Conservation (phyloP, 2,888 invertebrate genomes). For the Trissoscelio sp. region DNA sequence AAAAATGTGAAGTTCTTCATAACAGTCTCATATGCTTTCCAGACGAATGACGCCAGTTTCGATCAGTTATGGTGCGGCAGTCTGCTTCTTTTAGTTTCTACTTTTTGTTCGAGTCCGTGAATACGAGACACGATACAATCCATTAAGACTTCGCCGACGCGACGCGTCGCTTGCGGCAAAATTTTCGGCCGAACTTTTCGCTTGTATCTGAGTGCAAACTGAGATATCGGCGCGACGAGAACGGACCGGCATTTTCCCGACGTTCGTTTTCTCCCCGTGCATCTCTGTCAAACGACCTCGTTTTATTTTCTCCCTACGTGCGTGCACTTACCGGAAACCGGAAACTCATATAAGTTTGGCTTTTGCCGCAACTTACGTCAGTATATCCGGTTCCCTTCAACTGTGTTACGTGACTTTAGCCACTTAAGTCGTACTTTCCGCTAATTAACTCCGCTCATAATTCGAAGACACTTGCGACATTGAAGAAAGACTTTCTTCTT, state of each 20-base stretch:
- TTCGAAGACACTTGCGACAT: neutral
- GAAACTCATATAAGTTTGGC: slow-evolving; percentile 62
- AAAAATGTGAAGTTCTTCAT: slow-evolving; percentile 52
- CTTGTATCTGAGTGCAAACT: slow-evolving; percentile 76
- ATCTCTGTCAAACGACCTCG: slow-evolving; percentile 62
- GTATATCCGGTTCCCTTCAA: slow-evolving; percentile 38
- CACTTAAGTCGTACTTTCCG: slow-evolving; percentile 32
- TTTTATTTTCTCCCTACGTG: slow-evolving; percentile 65
- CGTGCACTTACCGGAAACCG: slow-evolving; percentile 63
- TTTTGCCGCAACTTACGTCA: slow-evolving; percentile 31
- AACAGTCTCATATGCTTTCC: slow-evolving; percentile 47
- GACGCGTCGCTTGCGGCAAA: slow-evolving; percentile 75
- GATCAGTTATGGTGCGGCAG: slow-evolving; percentile 58
- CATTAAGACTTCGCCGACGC: slow-evolving; percentile 79
- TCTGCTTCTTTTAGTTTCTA: slow-evolving; percentile 66
- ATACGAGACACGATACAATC: slow-evolving; percentile 78
- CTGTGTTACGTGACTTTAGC: slow-evolving; percentile 39
- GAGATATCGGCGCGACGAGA: slow-evolving; percentile 75
- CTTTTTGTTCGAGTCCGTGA: slow-evolving; percentile 71
- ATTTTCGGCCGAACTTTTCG: slow-evolving; percentile 78
- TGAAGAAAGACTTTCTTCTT: neutral
- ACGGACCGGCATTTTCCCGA: slow-evolving; percentile 64
- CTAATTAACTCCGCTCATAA: slow-evolving; percentile 48
- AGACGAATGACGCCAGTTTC: slow-evolving; percentile 57
- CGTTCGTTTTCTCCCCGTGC: slow-evolving; percentile 12